Evolutionary conservation across 2,113 vertebrate species (phyloP).

Genomic region (Lepus americanus): DNA sequence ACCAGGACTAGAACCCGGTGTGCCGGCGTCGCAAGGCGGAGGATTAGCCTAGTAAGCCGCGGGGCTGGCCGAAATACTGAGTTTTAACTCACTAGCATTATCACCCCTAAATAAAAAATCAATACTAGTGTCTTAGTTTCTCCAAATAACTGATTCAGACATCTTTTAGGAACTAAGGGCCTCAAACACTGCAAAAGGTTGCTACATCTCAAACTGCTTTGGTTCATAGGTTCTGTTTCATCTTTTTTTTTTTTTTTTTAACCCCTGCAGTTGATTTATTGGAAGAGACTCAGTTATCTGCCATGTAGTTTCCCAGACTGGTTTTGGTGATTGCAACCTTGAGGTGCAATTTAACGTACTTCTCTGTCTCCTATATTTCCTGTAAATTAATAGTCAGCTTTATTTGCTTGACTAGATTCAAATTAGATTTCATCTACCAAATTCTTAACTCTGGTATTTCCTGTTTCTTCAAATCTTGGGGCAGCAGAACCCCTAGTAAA

Average conservation of each 20-base stretch:
- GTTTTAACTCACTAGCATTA: constrained; percentile 54
- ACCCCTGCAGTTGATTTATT: neutral
- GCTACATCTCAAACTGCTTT: neutral
- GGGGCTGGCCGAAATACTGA: neutral
- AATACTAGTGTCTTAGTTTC: constrained; percentile 45
- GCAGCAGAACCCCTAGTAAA: constrained; percentile 10
- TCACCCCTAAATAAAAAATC: constrained; percentile 39
- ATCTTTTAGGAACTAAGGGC: constrained; percentile 11
- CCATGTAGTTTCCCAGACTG: neutral
- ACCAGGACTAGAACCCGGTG: too few relatives aligned
- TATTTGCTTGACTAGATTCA: constrained; percentile 39
- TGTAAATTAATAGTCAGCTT: constrained; percentile 18
- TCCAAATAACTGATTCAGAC: neutral
- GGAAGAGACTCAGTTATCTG: constrained; percentile 12
- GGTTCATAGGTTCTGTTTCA: neutral
- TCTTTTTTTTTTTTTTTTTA: neutral
- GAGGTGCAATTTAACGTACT: neutral
- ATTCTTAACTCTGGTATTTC: constrained; percentile 42
- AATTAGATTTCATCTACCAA: constrained; percentile 25
- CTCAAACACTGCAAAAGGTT: neutral
- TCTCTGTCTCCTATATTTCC: neutral
- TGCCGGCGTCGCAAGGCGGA: too few relatives aligned
- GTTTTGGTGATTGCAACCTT: constrained; percentile 6
- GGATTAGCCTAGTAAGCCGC: too few relatives aligned
- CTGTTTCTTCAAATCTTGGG: constrained; percentile 41